phyloP scores from a whole-genome alignment of 2,888 invertebrate species.

The Ormyrus labotus region DNA sequence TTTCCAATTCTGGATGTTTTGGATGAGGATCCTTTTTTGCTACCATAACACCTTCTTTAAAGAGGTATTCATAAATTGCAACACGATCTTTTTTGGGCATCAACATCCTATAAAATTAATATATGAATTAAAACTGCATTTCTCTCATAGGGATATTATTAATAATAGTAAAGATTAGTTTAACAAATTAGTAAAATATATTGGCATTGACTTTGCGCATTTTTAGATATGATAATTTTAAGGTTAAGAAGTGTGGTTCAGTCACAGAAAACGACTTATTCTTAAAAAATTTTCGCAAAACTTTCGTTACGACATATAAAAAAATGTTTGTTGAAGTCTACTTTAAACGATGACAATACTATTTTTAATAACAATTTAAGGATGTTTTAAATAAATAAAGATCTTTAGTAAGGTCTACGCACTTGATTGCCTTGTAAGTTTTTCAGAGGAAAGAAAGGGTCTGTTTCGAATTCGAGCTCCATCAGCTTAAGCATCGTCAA shows the following conservation, averaged over 20 bases:
- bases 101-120: constrained; percentile 88
- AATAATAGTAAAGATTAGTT: not conserved
- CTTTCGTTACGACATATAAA: constrained; percentile 17
- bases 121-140: not conserved
- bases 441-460: too few species aligned
- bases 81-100: constrained; percentile 99
- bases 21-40: constrained; percentile 99
- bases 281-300: constrained; percentile 17
- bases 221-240: not conserved
- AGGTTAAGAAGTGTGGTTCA: constrained; percentile 20
- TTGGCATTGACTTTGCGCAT: not conserved
- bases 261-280: constrained; percentile 13
- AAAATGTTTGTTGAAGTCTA: constrained; percentile 30
- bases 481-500: too few species aligned
- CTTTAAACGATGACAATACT: not conserved
- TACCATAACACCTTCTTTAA: constrained; percentile 99
- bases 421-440: constrained; percentile 38
- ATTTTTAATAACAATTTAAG: constrained; percentile 18
- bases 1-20: constrained; percentile 97
- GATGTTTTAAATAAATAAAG: constrained; percentile 46
- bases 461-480: too few species aligned
- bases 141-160: not conserved
- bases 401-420: constrained; percentile 50
- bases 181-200: not conserved
- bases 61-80: constrained; percentile 97